Evolutionary conservation across 2,797 vertebrate genomes (phyloP), one percentile per base, ranked within the genome.

Genomic region (Chaenodraco wilsoni): DNA sequence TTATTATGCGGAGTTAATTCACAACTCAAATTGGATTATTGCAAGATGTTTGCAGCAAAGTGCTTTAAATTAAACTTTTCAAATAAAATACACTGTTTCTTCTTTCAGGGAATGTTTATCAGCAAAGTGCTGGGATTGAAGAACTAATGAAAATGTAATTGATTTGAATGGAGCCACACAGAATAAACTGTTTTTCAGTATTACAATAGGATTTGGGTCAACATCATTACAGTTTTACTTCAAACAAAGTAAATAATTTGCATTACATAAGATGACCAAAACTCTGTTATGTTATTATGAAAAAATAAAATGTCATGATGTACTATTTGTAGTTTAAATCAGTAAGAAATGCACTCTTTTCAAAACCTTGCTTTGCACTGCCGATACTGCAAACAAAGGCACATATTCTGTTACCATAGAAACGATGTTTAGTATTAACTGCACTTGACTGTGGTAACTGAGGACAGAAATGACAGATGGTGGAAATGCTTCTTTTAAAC

Each of bases 391-490:
- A 81, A 45, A 65, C 17, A 54, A 49, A 60, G 54, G 49, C 54
- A 50, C 19, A 52, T 12, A 48, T 37, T 44, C 12, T 52, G 66
- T 82, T 59, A 69, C 70, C 70, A 74, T 74, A 59, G 70, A 65
- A 85, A 77, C 73, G 58, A 58, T 45, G 61, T 58, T 68, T 17
- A 51, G 6, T 43, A 17, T 66, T 59, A 63, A 72, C 10, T 41
- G 17, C 11, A 64, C 21, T 31, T 56, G 41, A 69, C 43, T 45
- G 41, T 21, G 16, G 14, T 75, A 62, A 68, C 65, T 54, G 31
- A 64, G 3, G 63, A 31, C 17, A 54, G 46, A 19, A 15, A 27
- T 50, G 67, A 72, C 59, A 51, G 40, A 72, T 27, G 54, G 27
- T 13, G 14, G 11, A 37, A 49, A 55, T 50, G 17, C 60, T 49